These are phyloP conservation scores for Macrobrachium rosenbergii DNA, from an alignment of 1,140 invertebrate species.

Conservation along the genomic window DNA sequence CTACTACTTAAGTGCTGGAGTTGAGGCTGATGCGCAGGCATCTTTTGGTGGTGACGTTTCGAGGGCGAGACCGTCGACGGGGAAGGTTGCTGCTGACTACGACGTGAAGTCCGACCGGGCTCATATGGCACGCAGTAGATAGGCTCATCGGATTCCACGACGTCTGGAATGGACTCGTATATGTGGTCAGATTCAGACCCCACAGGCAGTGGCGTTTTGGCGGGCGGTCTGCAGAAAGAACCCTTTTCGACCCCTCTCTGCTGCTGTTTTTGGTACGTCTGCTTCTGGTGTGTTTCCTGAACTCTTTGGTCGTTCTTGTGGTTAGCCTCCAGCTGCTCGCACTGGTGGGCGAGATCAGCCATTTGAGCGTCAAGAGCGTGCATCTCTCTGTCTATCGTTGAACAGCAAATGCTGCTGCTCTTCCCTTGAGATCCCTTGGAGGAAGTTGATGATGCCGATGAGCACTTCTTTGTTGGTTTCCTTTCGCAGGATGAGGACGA, in stretches of 20 bases:
- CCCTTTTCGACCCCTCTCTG: constrained; percentile 48
- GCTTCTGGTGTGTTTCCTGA: constrained; percentile 67
- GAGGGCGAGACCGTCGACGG: not conserved
- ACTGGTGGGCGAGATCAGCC: constrained; percentile 74
- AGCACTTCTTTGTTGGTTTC: constrained; percentile 43
- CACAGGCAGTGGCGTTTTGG: constrained; percentile 45
- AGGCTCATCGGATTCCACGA: constrained; percentile 75
- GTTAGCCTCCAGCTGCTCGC: constrained; percentile 69
- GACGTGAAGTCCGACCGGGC: constrained; percentile 63
- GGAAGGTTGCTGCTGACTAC: constrained; percentile 24
- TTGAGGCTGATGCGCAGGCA: constrained; percentile 9
- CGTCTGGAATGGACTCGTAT: constrained; percentile 80
- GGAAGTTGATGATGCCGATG: constrained; percentile 48
- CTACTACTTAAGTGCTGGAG: constrained; percentile 17
- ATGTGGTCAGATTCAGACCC: constrained; percentile 74
- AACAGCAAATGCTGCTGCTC: not conserved
- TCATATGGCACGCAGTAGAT: constrained; percentile 80
- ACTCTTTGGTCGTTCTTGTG: constrained; percentile 63
- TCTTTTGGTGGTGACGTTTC: constrained; percentile 6
- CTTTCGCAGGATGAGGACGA: constrained; percentile 54
- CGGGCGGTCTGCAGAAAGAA: constrained; percentile 33
- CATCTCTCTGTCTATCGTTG: constrained; percentile 73
- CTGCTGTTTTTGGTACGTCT: constrained; percentile 25
- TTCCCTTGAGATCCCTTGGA: constrained; percentile 41
- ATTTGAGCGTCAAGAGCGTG: constrained; percentile 74